Percentiles rank a stretch among this genome's conserved stretches.
Conservation (phyloP, 2,888 invertebrate genomes). For the Baronia brevicornis region DNA sequence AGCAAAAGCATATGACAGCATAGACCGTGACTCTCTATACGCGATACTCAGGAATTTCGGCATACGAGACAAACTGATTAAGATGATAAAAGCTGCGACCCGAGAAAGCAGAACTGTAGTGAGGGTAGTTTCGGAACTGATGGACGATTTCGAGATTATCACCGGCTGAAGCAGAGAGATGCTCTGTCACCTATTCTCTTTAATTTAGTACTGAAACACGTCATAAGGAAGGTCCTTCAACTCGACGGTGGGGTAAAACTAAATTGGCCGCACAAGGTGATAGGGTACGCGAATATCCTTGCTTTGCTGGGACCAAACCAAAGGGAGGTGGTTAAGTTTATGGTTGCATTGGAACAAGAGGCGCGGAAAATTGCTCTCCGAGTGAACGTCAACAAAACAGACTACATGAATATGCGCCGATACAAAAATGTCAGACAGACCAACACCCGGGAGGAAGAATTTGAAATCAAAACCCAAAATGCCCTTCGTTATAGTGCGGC, state of each 20-base stretch:
- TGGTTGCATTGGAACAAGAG: not conserved
- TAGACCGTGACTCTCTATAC: not conserved
- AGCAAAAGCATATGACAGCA: not conserved
- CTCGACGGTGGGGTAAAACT: not conserved
- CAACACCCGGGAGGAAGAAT: too few relatives aligned
- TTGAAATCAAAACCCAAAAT: too few relatives aligned
- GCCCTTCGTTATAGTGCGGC: too few relatives aligned
- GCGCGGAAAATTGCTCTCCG: not conserved
- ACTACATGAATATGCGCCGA: too few relatives aligned
- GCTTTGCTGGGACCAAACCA: not conserved
- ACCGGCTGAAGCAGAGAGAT: slow-evolving; percentile 16
- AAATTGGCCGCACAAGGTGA: slow-evolving; percentile 1
- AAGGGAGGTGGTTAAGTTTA: not conserved
- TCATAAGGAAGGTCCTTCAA: not conserved
- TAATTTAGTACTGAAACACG: slow-evolving; percentile 6
- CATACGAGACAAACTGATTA: not conserved
- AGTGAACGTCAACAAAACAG: not conserved
- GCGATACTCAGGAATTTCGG: not conserved
- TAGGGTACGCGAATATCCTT: not conserved
- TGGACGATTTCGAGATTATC: slow-evolving; percentile 10
- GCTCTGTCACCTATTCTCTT: slow-evolving; percentile 16
- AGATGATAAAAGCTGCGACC: not conserved
- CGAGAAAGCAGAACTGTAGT: not conserved
- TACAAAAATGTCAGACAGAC: too few relatives aligned
- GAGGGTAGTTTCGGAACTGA: not conserved